Base-by-base conservation (phyloP, 1,140 invertebrate species). In the Bombus picipes region DNA sequence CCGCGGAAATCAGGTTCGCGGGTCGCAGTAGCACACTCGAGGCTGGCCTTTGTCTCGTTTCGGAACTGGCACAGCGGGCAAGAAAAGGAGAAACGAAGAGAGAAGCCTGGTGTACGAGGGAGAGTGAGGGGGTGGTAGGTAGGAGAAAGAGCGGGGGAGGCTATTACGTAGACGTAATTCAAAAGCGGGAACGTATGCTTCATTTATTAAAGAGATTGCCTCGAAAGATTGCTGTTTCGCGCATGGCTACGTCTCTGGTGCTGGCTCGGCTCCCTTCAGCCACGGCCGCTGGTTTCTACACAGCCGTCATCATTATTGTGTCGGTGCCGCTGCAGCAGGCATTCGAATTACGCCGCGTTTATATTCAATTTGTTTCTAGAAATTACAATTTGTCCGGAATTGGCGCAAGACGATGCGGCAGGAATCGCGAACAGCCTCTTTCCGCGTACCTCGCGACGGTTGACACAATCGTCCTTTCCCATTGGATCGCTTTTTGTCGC, bases 341-440 rank as follows among this genome's bases (percentile, higher is more conserved):
- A 94, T 94, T 93, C 92, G 93, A 94, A 94, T 94, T 93, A 94
- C 92, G 92, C 86, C 90, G 88, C 93, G 92, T 93, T 94, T 93
- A 94, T 94, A 94, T 94, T 94, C 93, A 94, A 94, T 94, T 94
- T 94, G 92, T 94, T 94, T 93, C 92, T 92, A 93, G 92, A 94
- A 94, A 94, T 94, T 94, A 94, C 93, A 94, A 93, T 93, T 94
- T 93, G 91, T 93, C 93, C 91, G 85, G 90, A 93, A 93, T 94
- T 93, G 92, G 93, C 90, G 90, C 88, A 88, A 91, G 91, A 93
- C 89, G 83, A 92, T 87, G 86, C 86, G 82, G 77, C 89, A 92
- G 90, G 82, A 83, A 71, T 43, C 83, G 90, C 76, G 87, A 87
- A 74, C 77, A 85, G 84, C 79, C 86, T 81, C 88, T 81, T 83